Evolutionary conservation across 2,888 invertebrate species (phyloP), one percentile per base, ranked within the genome.

Genomic region (Caenorhabditis wallacei): DNA sequence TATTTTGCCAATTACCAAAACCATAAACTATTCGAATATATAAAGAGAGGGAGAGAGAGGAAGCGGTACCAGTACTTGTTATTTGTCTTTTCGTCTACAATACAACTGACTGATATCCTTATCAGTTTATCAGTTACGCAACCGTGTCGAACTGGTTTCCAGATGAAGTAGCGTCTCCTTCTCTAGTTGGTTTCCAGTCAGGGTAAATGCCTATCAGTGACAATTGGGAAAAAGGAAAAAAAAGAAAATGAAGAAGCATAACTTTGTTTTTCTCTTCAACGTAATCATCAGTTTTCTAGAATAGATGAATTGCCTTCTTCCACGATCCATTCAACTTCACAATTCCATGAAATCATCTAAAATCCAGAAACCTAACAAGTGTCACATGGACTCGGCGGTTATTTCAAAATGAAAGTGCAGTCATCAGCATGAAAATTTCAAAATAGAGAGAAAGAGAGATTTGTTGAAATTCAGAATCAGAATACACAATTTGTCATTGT

Each of bases 71-170:
- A 71, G 59, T 71, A 71, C 59, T 61, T 59, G 51, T 61, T 71
- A 48, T 71, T 61, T 71, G 61, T 56, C 54, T 54, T 18, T 10
- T 48, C 35, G 63, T 22, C 40, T 69, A 57, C 57, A 57, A 69
- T 69, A 70, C 57, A 46, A 26, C 22, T 40, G 40, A 40, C 22
- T 61, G 72, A 72, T 72, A 72, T 72, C 76, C 68, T 76, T 76
- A 76, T 76, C 76, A 76, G 76, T 76, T 78, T 78, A 78, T 78
- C 78, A 78, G 78, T 78, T 78, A 78, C 78, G 78, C 69, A 78
- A 78, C 69, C 59, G 69, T 69, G 59, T 63, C 69, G 37, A 78
- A 78, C 78, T 69, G 57, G 78, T 78, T 78, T 43, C 48, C 61
- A 61, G 61, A 61, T 11, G 43, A n/a, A 35, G 13, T 16, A 8